A percentile compares a stretch with the other conserved stretches of the same genome.
Conservation (phyloP, 2,797 vertebrate genomes). For the Tokudaia muenninki region DNA sequence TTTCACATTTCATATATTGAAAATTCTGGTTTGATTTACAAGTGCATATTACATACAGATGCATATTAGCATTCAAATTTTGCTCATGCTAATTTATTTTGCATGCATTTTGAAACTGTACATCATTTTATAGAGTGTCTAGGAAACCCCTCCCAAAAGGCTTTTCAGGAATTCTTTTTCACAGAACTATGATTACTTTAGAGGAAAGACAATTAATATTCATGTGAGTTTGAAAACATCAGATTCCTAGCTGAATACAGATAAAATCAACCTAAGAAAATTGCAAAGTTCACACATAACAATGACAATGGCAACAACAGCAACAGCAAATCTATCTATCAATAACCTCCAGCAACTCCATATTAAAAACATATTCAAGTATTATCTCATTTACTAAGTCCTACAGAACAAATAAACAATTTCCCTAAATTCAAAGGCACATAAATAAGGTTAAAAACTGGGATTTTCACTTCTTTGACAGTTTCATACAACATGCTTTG, state of each 20-base stretch:
- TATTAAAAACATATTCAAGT: background rate
- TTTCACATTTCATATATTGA: conserved; percentile 47
- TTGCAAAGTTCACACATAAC: background rate
- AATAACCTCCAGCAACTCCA: background rate
- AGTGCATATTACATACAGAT: background rate
- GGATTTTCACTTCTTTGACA: background rate
- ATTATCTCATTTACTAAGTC: background rate
- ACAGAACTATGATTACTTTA: background rate
- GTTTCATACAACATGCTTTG: background rate
- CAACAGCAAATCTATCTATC: too few species aligned
- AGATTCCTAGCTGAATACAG: background rate
- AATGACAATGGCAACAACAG: background rate
- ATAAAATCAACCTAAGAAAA: background rate
- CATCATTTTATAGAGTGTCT: background rate
- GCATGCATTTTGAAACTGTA: background rate
- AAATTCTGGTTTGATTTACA: conserved; percentile 35
- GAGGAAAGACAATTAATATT: background rate
- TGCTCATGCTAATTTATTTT: background rate
- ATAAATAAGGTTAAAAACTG: background rate
- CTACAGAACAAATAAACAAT: background rate
- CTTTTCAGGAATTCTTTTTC: background rate
- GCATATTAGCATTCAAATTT: conserved; percentile 44
- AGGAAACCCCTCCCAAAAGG: background rate
- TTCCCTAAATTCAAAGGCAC: background rate
- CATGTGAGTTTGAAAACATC: background rate